Percentiles rank a stretch among this genome's conserved stretches.
Conservation (phyloP, 2,113 vertebrate genomes). For the Ciconia stormi region DNA sequence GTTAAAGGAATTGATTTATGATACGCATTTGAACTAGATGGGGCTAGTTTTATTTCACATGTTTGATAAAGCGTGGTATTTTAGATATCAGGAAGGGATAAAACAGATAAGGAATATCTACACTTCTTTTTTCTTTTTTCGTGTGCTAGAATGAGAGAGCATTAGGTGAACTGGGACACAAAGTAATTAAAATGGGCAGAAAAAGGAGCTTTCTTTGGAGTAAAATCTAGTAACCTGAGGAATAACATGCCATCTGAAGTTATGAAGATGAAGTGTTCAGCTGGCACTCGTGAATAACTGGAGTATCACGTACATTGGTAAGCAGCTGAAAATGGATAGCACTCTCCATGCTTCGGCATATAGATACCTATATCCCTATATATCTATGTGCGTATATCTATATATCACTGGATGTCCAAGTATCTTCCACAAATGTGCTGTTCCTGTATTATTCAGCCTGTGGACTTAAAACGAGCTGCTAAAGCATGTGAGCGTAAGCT, state of each 20-base stretch:
- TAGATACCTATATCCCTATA: background rate
- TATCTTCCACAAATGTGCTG: background rate
- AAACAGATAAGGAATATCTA: background rate
- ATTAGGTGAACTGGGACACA: background rate
- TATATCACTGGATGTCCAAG: background rate
- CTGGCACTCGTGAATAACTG: background rate
- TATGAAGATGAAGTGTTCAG: background rate
- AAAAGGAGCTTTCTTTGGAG: background rate
- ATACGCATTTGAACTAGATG: background rate
- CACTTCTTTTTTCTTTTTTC: fast-evolving
- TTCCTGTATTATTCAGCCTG: background rate
- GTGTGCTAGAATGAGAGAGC: background rate
- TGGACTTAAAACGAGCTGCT: background rate
- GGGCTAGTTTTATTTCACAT: background rate
- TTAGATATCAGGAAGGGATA: background rate
- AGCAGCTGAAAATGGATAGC: background rate
- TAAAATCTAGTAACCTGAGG: background rate
- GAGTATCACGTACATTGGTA: fast-evolving
- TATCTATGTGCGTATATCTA: background rate
- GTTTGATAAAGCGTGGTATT: background rate
- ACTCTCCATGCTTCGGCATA: background rate
- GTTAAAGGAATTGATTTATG: background rate
- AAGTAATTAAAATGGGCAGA: background rate
- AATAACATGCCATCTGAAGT: background rate
- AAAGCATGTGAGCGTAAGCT: background rate